These are phyloP conservation scores for Clusia tigrina DNA, from an alignment of 2,888 invertebrate genomes.

Conservation along the genomic window DNA sequence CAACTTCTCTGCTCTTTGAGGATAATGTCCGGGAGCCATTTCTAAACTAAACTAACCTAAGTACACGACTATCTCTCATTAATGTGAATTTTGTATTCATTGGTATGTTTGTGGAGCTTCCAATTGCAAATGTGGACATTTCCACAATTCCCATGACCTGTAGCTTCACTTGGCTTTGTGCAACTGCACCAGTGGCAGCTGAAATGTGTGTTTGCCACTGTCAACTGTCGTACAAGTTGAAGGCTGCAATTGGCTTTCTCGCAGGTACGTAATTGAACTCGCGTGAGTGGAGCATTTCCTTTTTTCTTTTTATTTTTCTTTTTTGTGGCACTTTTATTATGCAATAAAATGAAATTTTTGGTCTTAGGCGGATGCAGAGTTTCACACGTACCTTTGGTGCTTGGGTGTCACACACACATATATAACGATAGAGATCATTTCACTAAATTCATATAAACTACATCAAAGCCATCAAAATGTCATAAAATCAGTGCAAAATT, in stretches of 20 bases:
- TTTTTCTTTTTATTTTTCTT: background rate
- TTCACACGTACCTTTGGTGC: too few species aligned
- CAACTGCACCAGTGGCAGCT: constrained; percentile 3
- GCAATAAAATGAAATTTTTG: too few species aligned
- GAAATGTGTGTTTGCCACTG: constrained; percentile 15
- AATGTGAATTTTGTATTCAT: too few species aligned
- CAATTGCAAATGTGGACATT: background rate
- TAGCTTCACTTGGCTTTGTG: background rate
- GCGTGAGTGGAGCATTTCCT: background rate
- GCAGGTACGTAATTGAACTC: constrained; percentile 1
- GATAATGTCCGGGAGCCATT: too few species aligned
- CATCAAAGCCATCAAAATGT: background rate
- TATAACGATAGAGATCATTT: too few species aligned
- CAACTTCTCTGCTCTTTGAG: too few species aligned
- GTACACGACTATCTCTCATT: too few species aligned
- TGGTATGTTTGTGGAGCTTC: background rate
- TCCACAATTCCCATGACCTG: constrained; percentile 3
- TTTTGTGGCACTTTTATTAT: background rate
- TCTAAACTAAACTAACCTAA: too few species aligned
- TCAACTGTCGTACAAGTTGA: constrained; percentile 36
- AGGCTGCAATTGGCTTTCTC: constrained; percentile 34
- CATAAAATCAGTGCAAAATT: background rate
- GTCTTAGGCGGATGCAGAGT: too few species aligned
- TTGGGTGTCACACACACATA: too few species aligned
- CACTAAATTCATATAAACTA: background rate